These are phyloP conservation scores for Allophyes oxyacanthae DNA, from an alignment of 2,888 invertebrate species.

Conservation along the genomic window DNA sequence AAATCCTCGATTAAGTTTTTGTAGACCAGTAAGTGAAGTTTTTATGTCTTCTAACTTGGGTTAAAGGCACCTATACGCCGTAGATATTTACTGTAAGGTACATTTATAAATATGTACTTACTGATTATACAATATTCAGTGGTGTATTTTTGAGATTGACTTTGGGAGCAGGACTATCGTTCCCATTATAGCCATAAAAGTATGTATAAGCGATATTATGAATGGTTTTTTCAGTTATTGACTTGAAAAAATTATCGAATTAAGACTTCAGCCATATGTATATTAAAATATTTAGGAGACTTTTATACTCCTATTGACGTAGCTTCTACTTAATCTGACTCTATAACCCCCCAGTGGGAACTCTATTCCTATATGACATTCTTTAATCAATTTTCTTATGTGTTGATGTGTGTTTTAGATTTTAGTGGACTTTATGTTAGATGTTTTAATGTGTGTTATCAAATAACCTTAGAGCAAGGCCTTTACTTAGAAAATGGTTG, in stretches of 20 bases:
- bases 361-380: conserved; percentile 47
- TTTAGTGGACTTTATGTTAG: conserved; percentile 44
- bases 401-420: conserved; percentile 44
- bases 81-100: conserved; percentile 1
- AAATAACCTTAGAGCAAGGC: conserved; percentile 28
- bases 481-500: conserved; percentile 47
- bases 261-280: conserved; percentile 30
- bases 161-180: conserved; percentile 15
- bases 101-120: conserved; percentile 11
- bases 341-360: conserved; percentile 13
- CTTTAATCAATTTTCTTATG: conserved; percentile 26
- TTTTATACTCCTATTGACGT: conserved; percentile 26
- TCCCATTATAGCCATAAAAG: conserved; percentile 7
- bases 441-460: conserved; percentile 40
- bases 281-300: conserved; percentile 18
- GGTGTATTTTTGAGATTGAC: conserved; percentile 38
- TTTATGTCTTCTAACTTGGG: background rate
- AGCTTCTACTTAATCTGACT: conserved; percentile 29
- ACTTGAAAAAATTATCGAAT: conserved; percentile 22
- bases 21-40: too few relatives aligned
- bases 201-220: conserved; percentile 15
- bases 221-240: conserved; percentile 12
- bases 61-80: conserved; percentile 25
- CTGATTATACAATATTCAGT: conserved; percentile 6
- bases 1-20: too few relatives aligned